Percentiles rank a stretch among this genome's conserved stretches.
These are phyloP conservation scores for Amblyopsis hoosieri DNA, from an alignment of 2,797 vertebrate species.

Conservation along the genomic window DNA sequence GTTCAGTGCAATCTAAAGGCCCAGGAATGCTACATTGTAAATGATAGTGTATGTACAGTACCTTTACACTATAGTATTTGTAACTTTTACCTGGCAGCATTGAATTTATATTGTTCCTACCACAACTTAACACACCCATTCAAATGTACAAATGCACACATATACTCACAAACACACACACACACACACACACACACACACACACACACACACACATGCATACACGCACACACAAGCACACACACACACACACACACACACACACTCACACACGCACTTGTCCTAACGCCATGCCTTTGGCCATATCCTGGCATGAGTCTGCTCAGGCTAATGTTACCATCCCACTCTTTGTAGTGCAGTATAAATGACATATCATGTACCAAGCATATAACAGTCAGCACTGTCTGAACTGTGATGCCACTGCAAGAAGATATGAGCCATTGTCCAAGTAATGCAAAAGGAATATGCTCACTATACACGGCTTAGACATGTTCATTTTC, in stretches of 20 bases:
- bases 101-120: too few species aligned
- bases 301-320: constrained; percentile 10
- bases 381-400: constrained; percentile 40
- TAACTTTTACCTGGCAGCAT: too few species aligned
- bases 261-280: constrained; percentile 7
- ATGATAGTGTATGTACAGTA: neutral
- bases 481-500: constrained; percentile 7
- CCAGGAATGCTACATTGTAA: neutral
- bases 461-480: constrained; percentile 35
- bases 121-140: neutral
- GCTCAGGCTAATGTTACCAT: constrained; percentile 24
- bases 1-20: neutral
- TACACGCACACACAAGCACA: too few species aligned
- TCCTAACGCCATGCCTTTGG: constrained; percentile 9
- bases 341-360: constrained; percentile 47
- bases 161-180: constrained; percentile 24
- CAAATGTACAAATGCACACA: constrained; percentile 11
- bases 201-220: neutral
- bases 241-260: constrained; percentile 7
- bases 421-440: constrained; percentile 43
- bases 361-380: constrained; percentile 37
- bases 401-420: constrained; percentile 38
- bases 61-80: too few species aligned
- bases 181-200: constrained; percentile 4
- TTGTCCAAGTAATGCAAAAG: constrained; percentile 50